These are phyloP conservation scores for Cassiopea andromeda DNA, from an alignment of 30 jellyfish, hydroid and myxozoan species.

Conservation along the genomic window DNA sequence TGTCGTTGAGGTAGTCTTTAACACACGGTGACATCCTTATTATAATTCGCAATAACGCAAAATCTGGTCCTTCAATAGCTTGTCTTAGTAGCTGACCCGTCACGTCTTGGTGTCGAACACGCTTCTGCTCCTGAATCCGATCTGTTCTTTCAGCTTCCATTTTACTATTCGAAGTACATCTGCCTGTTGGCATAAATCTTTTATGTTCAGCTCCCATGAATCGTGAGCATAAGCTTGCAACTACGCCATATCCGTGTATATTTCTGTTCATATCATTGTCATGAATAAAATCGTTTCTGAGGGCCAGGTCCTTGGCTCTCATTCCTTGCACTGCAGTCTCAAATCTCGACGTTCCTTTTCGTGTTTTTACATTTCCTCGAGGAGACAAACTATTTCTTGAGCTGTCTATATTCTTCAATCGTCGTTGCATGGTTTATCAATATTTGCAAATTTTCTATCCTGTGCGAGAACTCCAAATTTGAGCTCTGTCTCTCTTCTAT, in stretches of 20 bases:
- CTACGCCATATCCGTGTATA: slow-evolving; percentile 12
- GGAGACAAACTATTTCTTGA: neutral
- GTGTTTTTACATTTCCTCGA: neutral
- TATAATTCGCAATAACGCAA: slow-evolving; percentile 27
- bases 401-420: neutral
- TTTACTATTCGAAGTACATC: neutral
- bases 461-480: neutral
- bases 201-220: slow-evolving; percentile 5
- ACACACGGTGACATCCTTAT: slow-evolving; percentile 49
- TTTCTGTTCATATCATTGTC: neutral
- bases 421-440: neutral
- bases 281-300: neutral
- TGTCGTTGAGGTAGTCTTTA: slow-evolving; percentile 7
- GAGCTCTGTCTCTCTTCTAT: neutral
- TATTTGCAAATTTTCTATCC: neutral
- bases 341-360: neutral
- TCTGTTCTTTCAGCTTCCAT: neutral
- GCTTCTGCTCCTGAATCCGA: neutral
- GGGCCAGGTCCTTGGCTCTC: slow-evolving; percentile 1
- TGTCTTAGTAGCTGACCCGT: slow-evolving; percentile 21
- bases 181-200: neutral
- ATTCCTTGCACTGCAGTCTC: slow-evolving; percentile 15
- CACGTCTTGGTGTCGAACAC: slow-evolving; percentile 39
- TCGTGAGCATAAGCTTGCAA: slow-evolving; percentile 24
- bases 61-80: slow-evolving; percentile 44